phyloP scores from a whole-genome alignment of 1,140 invertebrate genomes.

The Andricus grossulariae region DNA sequence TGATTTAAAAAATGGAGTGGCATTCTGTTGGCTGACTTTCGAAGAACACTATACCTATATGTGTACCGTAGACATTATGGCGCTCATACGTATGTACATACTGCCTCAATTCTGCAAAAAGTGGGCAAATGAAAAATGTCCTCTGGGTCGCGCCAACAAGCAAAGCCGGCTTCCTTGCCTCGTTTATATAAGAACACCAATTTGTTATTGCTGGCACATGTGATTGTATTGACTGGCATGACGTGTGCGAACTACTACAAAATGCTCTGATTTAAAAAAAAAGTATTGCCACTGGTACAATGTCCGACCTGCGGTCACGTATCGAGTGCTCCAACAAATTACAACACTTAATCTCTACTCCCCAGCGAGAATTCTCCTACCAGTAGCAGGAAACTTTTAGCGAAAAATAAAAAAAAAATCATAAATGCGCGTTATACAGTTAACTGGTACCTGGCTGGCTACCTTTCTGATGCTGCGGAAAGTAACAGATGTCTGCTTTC shows the following conservation, averaged over 20 bases:
- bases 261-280: constrained; percentile 22
- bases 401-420: constrained; percentile 17
- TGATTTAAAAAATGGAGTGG: no score
- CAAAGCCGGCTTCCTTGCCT: constrained; percentile 21
- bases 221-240: no score
- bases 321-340: constrained; percentile 23
- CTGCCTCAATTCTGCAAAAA: neutral
- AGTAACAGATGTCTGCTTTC: neutral
- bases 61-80: neutral
- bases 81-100: constrained; percentile 1
- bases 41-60: no score
- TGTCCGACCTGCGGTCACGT: constrained; percentile 2
- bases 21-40: no score
- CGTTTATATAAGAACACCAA: constrained; percentile 19
- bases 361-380: neutral
- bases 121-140: constrained; percentile 14
- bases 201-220: neutral
- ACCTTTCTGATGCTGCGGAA: neutral
- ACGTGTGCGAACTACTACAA: neutral
- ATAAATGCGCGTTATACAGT: neutral
- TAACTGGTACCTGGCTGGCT: neutral
- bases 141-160: constrained; percentile 9
- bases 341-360: constrained; percentile 14
- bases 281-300: neutral
- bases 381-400: neutral